Percentiles rank a stretch among this genome's conserved stretches.
Conservation (phyloP, 2,888 invertebrate genomes). For the Tetragonisca angustula region DNA sequence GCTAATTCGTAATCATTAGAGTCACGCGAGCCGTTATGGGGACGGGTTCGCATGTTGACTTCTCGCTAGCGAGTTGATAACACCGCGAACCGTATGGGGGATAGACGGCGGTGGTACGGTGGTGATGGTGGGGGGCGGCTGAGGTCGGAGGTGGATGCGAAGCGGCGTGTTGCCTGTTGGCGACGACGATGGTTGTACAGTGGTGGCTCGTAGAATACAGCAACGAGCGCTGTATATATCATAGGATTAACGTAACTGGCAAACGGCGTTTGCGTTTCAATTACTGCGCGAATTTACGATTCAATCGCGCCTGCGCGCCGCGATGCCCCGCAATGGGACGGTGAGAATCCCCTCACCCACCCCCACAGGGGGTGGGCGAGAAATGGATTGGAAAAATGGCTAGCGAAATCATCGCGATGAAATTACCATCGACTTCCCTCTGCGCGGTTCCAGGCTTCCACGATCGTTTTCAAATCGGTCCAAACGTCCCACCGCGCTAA, state of each 20-base stretch:
- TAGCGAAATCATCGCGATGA: conserved; percentile 67
- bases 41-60: conserved; percentile 76
- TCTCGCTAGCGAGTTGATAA: conserved; percentile 74
- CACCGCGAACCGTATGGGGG: conserved; percentile 51
- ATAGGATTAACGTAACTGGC: conserved; percentile 75
- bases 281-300: conserved; percentile 73
- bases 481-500: conserved; percentile 8
- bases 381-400: conserved; percentile 70
- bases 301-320: conserved; percentile 67
- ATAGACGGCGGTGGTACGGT: background rate
- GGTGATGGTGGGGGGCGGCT: background rate
- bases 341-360: too few species aligned
- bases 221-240: conserved; percentile 72
- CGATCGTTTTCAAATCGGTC: too few species aligned
- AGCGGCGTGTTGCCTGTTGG: conserved; percentile 8
- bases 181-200: conserved; percentile 43
- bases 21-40: conserved; percentile 79
- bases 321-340: conserved; percentile 31
- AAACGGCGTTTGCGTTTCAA: conserved; percentile 77
- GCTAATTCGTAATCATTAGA: conserved; percentile 80
- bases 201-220: conserved; percentile 39
- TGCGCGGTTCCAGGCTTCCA: too few species aligned
- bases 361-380: too few species aligned
- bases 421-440: conserved; percentile 59
- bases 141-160: background rate